Percentiles rank a stretch among this genome's conserved stretches.
These are phyloP conservation scores for Trachythela sp. DNA, from an alignment of 64 coral and sea anemone species.

Conservation along the genomic window DNA sequence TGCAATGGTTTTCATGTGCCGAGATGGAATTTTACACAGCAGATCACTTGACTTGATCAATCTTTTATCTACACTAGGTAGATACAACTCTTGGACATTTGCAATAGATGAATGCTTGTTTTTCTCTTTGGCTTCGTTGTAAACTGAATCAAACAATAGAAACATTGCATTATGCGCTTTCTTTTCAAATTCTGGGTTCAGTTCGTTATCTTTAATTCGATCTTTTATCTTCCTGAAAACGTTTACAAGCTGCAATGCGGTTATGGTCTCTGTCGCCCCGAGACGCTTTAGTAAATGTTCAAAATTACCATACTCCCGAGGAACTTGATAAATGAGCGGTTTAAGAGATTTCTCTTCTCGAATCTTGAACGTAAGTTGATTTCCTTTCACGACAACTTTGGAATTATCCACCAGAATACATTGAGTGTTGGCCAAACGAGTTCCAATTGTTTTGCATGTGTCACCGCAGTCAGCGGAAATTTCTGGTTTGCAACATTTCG, in stretches of 20 bases:
- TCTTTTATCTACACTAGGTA: slow-evolving; percentile 41
- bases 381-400: slow-evolving; percentile 61
- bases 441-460: not conserved
- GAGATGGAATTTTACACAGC: slow-evolving; percentile 41
- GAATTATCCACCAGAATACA: slow-evolving; percentile 68
- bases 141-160: slow-evolving; percentile 54
- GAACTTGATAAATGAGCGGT: slow-evolving; percentile 80
- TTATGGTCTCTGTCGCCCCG: slow-evolving; percentile 68
- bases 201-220: slow-evolving; percentile 25
- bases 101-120: not conserved
- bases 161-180: slow-evolving; percentile 59
- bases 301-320: slow-evolving; percentile 61
- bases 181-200: slow-evolving; percentile 54
- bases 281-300: slow-evolving; percentile 72
- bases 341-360: slow-evolving; percentile 37
- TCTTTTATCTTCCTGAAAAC: slow-evolving; percentile 43
- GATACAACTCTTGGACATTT: slow-evolving; percentile 41
- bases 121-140: not conserved
- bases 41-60: slow-evolving; percentile 52
- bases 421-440: not conserved
- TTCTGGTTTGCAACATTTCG: not conserved
- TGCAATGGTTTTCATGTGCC: slow-evolving; percentile 26
- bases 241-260: slow-evolving; percentile 58
- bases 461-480: not conserved
- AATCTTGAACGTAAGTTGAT: slow-evolving; percentile 61